Percentiles rank a stretch among this genome's conserved stretches.
Conservation (phyloP, 92 coral and sea anemone genomes). For the Ricordea florida region DNA sequence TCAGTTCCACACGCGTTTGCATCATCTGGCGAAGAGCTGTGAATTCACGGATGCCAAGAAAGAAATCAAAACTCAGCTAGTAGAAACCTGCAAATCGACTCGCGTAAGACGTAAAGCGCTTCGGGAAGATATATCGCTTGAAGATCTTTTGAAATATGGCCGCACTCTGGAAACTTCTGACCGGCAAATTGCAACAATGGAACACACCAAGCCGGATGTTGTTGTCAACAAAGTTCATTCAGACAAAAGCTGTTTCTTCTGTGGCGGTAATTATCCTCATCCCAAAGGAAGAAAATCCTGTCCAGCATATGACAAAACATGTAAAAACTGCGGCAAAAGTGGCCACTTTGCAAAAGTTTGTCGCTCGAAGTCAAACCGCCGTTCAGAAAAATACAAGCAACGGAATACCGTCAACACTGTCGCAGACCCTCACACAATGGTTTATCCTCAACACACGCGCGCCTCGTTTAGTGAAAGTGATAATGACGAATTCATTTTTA, state of each 20-base stretch:
- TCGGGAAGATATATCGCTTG: constrained; percentile 9
- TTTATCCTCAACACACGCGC: too few species aligned
- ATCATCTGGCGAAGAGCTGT: too few species aligned
- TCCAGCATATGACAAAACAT: too few species aligned
- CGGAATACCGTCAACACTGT: not conserved
- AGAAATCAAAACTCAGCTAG: constrained; percentile 28
- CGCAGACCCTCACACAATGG: not conserved
- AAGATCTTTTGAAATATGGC: not conserved
- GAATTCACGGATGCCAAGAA: too few species aligned
- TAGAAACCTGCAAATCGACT: constrained; percentile 7
- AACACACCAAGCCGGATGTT: too few species aligned
- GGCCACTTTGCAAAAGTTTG: not conserved
- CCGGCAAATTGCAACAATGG: constrained; percentile 8
- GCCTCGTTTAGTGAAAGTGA: constrained; percentile 11
- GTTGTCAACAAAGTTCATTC: too few species aligned
- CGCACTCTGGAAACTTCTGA: constrained; percentile 22
- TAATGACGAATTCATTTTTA: constrained; percentile 4
- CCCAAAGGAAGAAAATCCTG: too few species aligned
- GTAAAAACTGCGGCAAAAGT: not conserved
- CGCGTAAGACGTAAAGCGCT: constrained; percentile 25
- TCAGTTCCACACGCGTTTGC: too few species aligned
- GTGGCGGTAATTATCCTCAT: not conserved
- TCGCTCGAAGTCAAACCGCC: too few species aligned
- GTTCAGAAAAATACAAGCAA: not conserved
- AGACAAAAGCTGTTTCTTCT: not conserved